Percentiles rank a stretch among this genome's conserved stretches.
phyloP scores from a whole-genome alignment of 2,888 invertebrate species.

The Torymus auratus region DNA sequence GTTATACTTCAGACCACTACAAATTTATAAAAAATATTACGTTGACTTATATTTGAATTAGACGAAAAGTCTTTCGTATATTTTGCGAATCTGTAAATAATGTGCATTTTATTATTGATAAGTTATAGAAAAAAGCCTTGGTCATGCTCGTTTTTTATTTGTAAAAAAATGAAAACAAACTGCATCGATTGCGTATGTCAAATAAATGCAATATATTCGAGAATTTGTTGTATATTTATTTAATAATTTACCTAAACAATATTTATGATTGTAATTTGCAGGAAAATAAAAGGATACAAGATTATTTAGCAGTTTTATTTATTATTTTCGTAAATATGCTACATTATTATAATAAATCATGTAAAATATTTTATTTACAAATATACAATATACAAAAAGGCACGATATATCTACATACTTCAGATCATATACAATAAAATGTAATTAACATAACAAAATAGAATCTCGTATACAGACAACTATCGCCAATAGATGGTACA shows the following conservation, averaged over 20 bases:
- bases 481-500: constrained; percentile 54
- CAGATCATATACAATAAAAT: constrained; percentile 73
- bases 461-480: constrained; percentile 63
- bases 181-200: constrained; percentile 45
- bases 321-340: constrained; percentile 69
- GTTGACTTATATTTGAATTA: constrained; percentile 6
- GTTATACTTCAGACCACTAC: constrained; percentile 25
- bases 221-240: constrained; percentile 14
- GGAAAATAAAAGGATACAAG: constrained; percentile 36
- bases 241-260: constrained; percentile 23
- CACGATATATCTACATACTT: constrained; percentile 75
- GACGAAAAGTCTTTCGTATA: constrained; percentile 41
- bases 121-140: constrained; percentile 45
- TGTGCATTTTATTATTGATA: constrained; percentile 51
- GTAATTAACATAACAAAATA: constrained; percentile 69
- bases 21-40: constrained; percentile 41
- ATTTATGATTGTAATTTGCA: constrained; percentile 9
- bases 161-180: constrained; percentile 47
- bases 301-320: constrained; percentile 66
- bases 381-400: constrained; percentile 76
- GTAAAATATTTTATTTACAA: constrained; percentile 75
- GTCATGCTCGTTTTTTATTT: constrained; percentile 45
- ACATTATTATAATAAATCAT: constrained; percentile 72
- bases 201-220: constrained; percentile 57
- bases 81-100: constrained; percentile 55